Percentiles rank a stretch among this genome's conserved stretches.
Evolutionary conservation across 2,888 invertebrate species (phyloP).

Genomic region (Synergus umbraculus): DNA sequence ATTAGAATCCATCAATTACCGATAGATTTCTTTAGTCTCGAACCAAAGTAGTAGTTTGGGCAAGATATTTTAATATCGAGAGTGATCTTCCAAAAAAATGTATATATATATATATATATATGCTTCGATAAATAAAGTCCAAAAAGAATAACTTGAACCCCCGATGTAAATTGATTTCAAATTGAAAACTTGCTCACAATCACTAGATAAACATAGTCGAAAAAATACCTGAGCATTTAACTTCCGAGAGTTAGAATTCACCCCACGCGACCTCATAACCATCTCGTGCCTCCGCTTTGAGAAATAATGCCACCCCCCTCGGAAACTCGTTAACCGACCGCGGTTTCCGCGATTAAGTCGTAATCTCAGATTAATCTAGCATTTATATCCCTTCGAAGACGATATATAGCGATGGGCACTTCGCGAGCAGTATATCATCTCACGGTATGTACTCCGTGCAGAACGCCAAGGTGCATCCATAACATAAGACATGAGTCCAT

Average conservation of each 20-base stretch:
- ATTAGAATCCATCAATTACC: conserved; percentile 36
- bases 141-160: too few species aligned
- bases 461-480: conserved; percentile 46
- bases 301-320: conserved; percentile 43
- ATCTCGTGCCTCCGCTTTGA: neutral
- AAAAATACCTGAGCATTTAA: conserved; percentile 12
- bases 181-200: neutral
- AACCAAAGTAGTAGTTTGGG: conserved; percentile 20
- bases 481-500: conserved; percentile 39
- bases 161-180: neutral
- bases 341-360: conserved; percentile 58
- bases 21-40: conserved; percentile 25
- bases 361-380: conserved; percentile 58
- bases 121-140: too few species aligned
- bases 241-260: neutral
- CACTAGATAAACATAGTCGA: neutral
- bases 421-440: conserved; percentile 51
- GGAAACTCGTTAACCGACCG: conserved; percentile 54
- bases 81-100: neutral
- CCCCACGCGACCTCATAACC: neutral
- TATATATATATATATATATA: too few species aligned
- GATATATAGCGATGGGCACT: conserved; percentile 40
- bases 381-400: conserved; percentile 53
- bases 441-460: conserved; percentile 48
- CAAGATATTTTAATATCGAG: conserved; percentile 33